Evolutionary conservation across 2,888 invertebrate species (phyloP).

Genomic region (Polydrusus tereticollis): DNA sequence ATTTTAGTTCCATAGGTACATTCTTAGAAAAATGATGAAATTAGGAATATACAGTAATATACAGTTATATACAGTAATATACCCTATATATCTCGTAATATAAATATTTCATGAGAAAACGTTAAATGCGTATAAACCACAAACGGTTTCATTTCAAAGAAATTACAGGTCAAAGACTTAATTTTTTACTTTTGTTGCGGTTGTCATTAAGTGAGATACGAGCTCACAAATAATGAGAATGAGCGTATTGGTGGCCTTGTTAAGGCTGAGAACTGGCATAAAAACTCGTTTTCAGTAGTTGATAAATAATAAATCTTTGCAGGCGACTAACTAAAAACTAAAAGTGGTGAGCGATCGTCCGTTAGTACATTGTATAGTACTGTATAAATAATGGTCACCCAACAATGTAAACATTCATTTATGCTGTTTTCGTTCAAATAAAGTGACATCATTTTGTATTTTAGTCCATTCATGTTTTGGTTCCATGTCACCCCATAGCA

Average conservation of each 20-base stretch:
- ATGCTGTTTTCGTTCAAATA: background rate
- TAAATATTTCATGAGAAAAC: too few species aligned
- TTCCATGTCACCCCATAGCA: too few species aligned
- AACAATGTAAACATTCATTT: background rate
- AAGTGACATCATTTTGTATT: too few species aligned
- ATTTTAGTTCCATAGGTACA: too few species aligned
- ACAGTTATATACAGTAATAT: too few species aligned
- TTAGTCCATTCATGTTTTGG: too few species aligned
- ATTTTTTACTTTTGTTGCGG: background rate
- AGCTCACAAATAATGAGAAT: constrained; percentile 15
- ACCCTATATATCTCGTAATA: too few species aligned
- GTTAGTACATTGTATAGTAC: background rate
- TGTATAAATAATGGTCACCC: background rate
- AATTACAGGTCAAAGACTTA: background rate
- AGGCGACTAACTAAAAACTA: constrained; percentile 10
- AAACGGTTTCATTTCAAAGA: too few species aligned
- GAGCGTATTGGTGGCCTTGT: constrained; percentile 27
- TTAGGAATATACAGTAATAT: too few species aligned
- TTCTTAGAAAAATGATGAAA: too few species aligned
- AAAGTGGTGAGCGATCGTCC: constrained; percentile 17
- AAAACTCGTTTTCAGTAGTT: constrained; percentile 35
- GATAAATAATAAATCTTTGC: constrained; percentile 12
- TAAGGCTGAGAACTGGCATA: constrained; percentile 24
- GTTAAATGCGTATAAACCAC: too few species aligned
- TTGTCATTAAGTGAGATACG: constrained; percentile 4